Evolutionary conservation across 2,113 vertebrate species (phyloP).

Genomic region (Paracanthobrama guichenoti): DNA sequence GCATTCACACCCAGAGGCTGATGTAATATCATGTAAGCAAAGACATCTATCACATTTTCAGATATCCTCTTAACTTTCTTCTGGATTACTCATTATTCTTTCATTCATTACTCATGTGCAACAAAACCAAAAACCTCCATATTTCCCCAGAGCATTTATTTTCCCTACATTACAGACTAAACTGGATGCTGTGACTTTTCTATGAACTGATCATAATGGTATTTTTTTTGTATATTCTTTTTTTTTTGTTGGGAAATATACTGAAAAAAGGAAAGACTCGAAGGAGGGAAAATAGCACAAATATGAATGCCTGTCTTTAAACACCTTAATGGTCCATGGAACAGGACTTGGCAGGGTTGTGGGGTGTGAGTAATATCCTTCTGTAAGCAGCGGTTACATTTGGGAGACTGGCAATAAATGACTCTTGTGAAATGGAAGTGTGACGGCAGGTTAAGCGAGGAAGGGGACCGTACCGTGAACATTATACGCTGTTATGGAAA

Average conservation of each 20-base stretch:
- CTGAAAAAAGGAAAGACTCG: slow-evolving; percentile 45
- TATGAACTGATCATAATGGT: slow-evolving; percentile 19
- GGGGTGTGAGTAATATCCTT: slow-evolving; percentile 76
- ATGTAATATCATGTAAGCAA: background rate
- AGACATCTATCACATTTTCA: slow-evolving; percentile 5
- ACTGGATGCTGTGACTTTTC: background rate
- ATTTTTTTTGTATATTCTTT: slow-evolving; percentile 24
- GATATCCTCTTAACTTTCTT: background rate
- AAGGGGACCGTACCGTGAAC: slow-evolving; percentile 57
- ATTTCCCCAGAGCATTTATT: background rate
- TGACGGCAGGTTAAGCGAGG: slow-evolving; percentile 58
- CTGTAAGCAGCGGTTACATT: slow-evolving; percentile 71
- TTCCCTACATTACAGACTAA: background rate
- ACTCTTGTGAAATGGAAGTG: slow-evolving; percentile 57
- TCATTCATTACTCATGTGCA: slow-evolving; percentile 12
- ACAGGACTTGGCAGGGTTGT: slow-evolving; percentile 70
- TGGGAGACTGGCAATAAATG: slow-evolving; percentile 73
- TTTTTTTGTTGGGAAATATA: slow-evolving; percentile 1
- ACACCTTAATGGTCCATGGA: slow-evolving; percentile 73
- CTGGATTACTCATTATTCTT: slow-evolving; percentile 8
- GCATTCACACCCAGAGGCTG: background rate
- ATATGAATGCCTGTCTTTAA: slow-evolving; percentile 76
- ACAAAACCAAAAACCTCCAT: background rate
- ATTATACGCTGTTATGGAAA: slow-evolving; percentile 62
- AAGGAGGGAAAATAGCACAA: slow-evolving; percentile 66